These are phyloP conservation scores for Pyxicephalus adspersus DNA, from an alignment of 2,113 vertebrate species.

Conservation along the genomic window DNA sequence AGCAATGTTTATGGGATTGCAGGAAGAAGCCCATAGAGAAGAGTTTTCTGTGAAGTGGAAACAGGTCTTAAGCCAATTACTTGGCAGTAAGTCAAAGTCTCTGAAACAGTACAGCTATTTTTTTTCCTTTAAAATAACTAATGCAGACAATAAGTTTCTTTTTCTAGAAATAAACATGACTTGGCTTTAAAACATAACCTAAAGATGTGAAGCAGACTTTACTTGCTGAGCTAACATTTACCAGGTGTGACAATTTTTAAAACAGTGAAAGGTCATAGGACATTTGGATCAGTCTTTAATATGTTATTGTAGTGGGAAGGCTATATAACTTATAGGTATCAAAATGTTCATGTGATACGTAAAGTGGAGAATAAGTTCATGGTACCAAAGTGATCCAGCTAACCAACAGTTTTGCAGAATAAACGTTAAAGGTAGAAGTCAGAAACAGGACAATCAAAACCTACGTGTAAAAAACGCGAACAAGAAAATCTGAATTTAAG, in stretches of 20 bases:
- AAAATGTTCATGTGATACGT: too few species aligned
- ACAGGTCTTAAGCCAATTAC: background rate
- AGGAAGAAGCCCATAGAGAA: background rate
- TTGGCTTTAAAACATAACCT: background rate
- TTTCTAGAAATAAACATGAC: background rate
- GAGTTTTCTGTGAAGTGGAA: background rate
- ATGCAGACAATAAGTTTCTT: background rate
- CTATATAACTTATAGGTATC: too few species aligned
- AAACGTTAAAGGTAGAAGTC: too few species aligned
- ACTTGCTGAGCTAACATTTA: background rate
- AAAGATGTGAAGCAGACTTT: background rate
- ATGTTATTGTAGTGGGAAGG: too few species aligned
- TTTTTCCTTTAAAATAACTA: background rate
- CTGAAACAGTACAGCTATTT: background rate
- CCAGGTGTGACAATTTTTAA: background rate
- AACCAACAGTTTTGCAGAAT: too few species aligned
- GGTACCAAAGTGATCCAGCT: too few species aligned
- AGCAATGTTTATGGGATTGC: slow-evolving; percentile 9
- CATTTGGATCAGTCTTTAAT: background rate
- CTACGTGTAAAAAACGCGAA: too few species aligned
- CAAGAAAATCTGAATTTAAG: too few species aligned
- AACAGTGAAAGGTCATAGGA: background rate
- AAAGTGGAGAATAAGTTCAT: too few species aligned
- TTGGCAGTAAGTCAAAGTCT: background rate
- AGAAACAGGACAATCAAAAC: too few species aligned